Evolutionary conservation across 2,797 vertebrate species (phyloP).

Genomic region (Oreochromis grahami): DNA sequence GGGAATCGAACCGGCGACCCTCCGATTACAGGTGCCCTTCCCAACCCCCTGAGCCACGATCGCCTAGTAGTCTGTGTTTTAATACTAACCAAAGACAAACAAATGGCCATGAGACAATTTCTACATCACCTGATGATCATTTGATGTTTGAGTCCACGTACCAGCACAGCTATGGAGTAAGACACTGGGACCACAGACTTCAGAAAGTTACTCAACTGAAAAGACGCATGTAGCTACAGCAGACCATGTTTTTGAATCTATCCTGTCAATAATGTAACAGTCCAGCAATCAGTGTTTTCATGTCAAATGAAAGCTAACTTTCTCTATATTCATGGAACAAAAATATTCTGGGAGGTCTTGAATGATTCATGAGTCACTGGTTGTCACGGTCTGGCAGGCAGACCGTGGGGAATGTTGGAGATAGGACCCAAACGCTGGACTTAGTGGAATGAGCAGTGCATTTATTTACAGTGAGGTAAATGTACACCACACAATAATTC

Average conservation of each 20-base stretch:
- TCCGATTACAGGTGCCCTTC: too few relatives aligned
- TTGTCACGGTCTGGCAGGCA: too few relatives aligned
- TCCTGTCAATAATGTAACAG: not conserved
- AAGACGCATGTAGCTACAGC: not conserved
- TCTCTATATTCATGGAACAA: not conserved
- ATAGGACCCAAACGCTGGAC: too few relatives aligned
- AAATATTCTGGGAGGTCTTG: not conserved
- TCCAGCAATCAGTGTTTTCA: not conserved
- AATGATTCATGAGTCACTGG: not conserved
- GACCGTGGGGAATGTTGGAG: too few relatives aligned
- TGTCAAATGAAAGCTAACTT: rapidly evolving
- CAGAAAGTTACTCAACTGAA: not conserved
- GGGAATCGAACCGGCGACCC: too few relatives aligned
- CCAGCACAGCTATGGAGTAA: not conserved
- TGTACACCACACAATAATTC: too few relatives aligned
- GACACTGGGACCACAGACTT: not conserved
- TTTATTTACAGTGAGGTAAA: too few relatives aligned
- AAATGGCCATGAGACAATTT: not conserved
- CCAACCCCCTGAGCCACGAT: too few relatives aligned
- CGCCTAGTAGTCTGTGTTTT: not conserved
- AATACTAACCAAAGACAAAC: not conserved
- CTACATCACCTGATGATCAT: not conserved
- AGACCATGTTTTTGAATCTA: not conserved
- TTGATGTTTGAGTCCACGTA: not conserved
- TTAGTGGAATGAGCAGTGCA: too few relatives aligned